Evolutionary conservation across 2,888 invertebrate genomes (phyloP).

Genomic region (Chymomyza fuscimana): DNA sequence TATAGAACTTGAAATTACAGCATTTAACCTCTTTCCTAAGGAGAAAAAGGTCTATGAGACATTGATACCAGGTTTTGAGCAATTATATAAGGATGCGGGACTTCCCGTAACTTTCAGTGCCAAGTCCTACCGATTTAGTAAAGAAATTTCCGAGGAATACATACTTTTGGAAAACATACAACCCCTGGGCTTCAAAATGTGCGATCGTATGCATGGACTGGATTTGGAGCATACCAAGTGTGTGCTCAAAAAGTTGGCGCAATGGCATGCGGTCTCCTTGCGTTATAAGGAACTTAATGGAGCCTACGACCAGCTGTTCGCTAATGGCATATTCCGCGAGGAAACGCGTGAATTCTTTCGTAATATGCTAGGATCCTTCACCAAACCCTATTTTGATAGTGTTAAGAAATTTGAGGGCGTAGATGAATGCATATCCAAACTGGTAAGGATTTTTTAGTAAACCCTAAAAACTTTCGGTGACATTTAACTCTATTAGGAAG

Average conservation of each 20-base stretch:
- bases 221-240: conserved; percentile 64
- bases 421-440: conserved; percentile 49
- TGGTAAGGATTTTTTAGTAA: conserved; percentile 49
- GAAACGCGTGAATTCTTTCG: conserved; percentile 22
- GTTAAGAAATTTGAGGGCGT: conserved; percentile 37
- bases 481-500: background rate
- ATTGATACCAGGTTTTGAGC: conserved; percentile 54
- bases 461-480: background rate
- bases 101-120: conserved; percentile 41
- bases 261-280: conserved; percentile 76
- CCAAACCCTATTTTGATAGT: conserved; percentile 26
- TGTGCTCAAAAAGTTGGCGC: conserved; percentile 67
- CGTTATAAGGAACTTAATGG: conserved; percentile 54
- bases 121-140: conserved; percentile 33
- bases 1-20: conserved; percentile 17
- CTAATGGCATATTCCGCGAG: conserved; percentile 36
- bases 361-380: conserved; percentile 10
- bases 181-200: conserved; percentile 55
- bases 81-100: conserved; percentile 45
- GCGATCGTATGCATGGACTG: conserved; percentile 61
- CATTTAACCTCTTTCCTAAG: conserved; percentile 56
- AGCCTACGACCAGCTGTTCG: conserved; percentile 37
- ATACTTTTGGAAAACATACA: conserved; percentile 68
- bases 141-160: conserved; percentile 29
- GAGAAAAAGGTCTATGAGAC: conserved; percentile 55